phyloP scores from a whole-genome alignment of 2,888 invertebrate genomes.

The Trissoscelio sp. region DNA sequence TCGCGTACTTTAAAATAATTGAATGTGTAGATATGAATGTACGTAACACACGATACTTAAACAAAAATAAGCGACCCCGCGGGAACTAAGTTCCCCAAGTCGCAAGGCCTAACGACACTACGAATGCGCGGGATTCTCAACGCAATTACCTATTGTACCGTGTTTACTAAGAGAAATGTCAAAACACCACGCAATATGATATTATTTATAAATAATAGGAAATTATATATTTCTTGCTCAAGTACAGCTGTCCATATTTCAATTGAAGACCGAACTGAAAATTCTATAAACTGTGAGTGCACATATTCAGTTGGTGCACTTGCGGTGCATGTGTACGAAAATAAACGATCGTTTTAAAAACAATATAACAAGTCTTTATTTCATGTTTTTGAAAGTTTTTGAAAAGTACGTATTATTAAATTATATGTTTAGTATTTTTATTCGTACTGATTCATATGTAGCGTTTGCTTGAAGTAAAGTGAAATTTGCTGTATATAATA shows the following conservation, averaged over 20 bases:
- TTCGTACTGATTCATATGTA: no score
- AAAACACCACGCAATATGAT: slow-evolving; percentile 44
- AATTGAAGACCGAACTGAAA: slow-evolving; percentile 32
- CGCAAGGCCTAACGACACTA: slow-evolving; percentile 34
- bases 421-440: no score
- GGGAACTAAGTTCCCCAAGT: slow-evolving; percentile 5
- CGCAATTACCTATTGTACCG: slow-evolving; percentile 35
- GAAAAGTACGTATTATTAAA: no score
- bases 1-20: slow-evolving; percentile 28
- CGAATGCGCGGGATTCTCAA: slow-evolving; percentile 36
- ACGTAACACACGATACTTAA: slow-evolving; percentile 26
- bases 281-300: slow-evolving; percentile 16
- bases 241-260: slow-evolving; percentile 41
- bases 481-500: no score
- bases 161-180: slow-evolving; percentile 17
- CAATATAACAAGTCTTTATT: no score
- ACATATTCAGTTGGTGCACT: neutral
- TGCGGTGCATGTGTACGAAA: slow-evolving; percentile 25
- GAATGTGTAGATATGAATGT: slow-evolving; percentile 48
- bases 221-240: slow-evolving; percentile 47
- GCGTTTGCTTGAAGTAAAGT: no score
- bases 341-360: slow-evolving; percentile 38
- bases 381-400: no score
- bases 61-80: neutral
- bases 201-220: slow-evolving; percentile 37